Conservation (phyloP, 2,797 vertebrate genomes). For the Sciaenops ocellatus region DNA sequence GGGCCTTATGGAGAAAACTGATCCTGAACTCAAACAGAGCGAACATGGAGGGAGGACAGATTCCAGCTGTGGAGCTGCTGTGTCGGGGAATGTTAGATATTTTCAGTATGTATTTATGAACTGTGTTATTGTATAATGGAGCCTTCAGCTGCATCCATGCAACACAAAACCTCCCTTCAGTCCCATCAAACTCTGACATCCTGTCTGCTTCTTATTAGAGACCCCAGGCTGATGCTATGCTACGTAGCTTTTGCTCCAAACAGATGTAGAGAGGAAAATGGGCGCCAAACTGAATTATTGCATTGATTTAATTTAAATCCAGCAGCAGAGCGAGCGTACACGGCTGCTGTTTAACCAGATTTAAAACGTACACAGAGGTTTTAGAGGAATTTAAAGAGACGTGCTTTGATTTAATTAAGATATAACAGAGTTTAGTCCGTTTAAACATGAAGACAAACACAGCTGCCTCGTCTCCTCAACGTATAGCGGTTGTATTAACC, state of each 20-base stretch:
- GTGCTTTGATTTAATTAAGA: conserved; percentile 31
- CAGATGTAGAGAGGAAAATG: conserved; percentile 9
- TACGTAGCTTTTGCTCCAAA: no score
- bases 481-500: neutral
- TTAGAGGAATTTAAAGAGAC: conserved; percentile 31
- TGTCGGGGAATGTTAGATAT: conserved; percentile 35
- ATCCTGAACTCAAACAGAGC: no score
- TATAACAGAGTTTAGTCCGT: conserved; percentile 40
- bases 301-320: conserved; percentile 46
- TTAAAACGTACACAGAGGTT: conserved; percentile 19
- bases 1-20: no score
- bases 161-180: conserved; percentile 21
- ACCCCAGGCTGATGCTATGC: no score
- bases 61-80: conserved; percentile 35
- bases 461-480: neutral
- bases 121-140: conserved; percentile 11
- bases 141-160: conserved; percentile 11
- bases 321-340: neutral
- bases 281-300: conserved; percentile 9
- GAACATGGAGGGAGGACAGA: neutral
- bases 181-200: neutral
- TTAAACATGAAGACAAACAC: conserved; percentile 8
- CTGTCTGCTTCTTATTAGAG: neutral
- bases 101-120: neutral
- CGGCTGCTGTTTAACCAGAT: conserved; percentile 18